Evolutionary conservation across 1,140 invertebrate species (phyloP).

Genomic region (Lycorma delicatula): DNA sequence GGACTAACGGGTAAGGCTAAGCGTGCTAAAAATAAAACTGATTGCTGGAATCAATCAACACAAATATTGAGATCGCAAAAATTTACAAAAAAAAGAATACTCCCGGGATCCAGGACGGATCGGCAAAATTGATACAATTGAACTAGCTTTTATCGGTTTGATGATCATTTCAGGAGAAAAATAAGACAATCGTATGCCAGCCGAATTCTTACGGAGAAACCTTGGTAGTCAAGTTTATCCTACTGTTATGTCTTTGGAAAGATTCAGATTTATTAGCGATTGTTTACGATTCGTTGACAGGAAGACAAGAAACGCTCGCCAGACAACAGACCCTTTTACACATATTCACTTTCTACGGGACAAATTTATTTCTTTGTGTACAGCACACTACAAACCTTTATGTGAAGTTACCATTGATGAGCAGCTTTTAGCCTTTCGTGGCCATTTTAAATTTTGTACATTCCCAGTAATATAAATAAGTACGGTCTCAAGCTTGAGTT

Average conservation of each 20-base stretch:
- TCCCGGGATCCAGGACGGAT: neutral
- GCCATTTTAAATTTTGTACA: no score
- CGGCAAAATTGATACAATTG: neutral
- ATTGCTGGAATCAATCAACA: neutral
- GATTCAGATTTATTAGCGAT: conserved; percentile 35
- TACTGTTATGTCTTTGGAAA: neutral
- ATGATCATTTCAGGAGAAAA: neutral
- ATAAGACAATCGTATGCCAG: neutral
- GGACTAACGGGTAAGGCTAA: neutral
- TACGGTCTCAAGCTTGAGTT: conserved; percentile 38
- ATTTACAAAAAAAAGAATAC: neutral
- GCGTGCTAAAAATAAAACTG: neutral
- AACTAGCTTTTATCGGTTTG: neutral
- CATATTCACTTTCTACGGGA: no score
- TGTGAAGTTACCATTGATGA: no score
- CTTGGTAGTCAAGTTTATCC: neutral
- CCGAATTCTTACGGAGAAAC: neutral
- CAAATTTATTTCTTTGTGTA: no score
- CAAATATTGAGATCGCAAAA: neutral
- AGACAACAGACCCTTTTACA: no score
- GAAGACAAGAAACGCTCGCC: no score
- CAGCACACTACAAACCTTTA: no score
- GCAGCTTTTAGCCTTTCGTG: no score
- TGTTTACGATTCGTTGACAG: no score
- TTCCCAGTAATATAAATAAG: no score